Evolutionary conservation across 2,113 vertebrate species (phyloP), one percentile per base, ranked within the genome.

Genomic region (Nerophis lumbriciformis): DNA sequence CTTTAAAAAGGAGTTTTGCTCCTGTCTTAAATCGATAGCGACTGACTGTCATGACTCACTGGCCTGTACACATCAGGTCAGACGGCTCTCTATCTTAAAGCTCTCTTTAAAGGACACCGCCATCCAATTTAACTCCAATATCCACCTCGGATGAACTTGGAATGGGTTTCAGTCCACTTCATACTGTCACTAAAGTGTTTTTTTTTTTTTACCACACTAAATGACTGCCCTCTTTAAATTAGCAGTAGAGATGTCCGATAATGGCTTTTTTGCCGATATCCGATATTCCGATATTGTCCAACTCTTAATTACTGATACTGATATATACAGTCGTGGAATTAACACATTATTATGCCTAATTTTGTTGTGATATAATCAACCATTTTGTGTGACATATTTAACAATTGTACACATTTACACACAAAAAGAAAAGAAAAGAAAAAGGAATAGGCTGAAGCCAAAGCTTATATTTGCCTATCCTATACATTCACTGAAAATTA

Each of bases 21-120:
- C 64, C 65, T 45, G 42, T 73, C 76, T 86, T 85, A 83, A 87
- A 88, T 90, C 83, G 71, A 90, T 91, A 84, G 35, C 8, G 66
- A 69, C 74, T 72, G 73, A 65, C 78, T 84, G 88, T 86, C 83
- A 88, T 74, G 83, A 89, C 87, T 90, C 88, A 89, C 69, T 82
- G 83, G 78, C 81, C 83, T 81, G 81, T 73, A 60, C 69, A 79
- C 80, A 76, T 72, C 60, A 71, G 83, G 73, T 72, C 65, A 58
- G 63, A 16, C 73, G n/a, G 37, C 65, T 59, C 73, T 68, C 70
- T 81, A 80, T 83, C 84, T 83, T 60, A 67, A 75, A 72, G 66
- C 71, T 71, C 58, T 80, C 75, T 77, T 83, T 72, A 82, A 80
- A 75, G 75, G 59, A 80, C 78, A 59, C 66, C 61, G 53, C 11